phyloP scores from a whole-genome alignment of 2,113 vertebrate genomes.

The Peucedramus taeniatus region DNA sequence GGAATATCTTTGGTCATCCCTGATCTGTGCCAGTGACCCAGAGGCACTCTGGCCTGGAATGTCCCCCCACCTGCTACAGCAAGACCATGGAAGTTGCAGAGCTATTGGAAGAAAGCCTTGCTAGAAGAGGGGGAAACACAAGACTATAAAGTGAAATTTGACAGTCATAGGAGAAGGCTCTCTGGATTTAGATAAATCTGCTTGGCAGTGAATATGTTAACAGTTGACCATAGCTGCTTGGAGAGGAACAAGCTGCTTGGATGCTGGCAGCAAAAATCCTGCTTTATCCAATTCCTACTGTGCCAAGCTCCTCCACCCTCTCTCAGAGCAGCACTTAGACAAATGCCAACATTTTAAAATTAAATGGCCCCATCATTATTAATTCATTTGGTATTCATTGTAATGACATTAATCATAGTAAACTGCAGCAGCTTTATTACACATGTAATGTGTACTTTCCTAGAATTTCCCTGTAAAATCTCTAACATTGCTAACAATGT shows the following conservation, averaged over 20 bases:
- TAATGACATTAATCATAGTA: constrained; percentile 45
- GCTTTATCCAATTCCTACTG: not conserved
- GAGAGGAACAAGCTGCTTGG: constrained; percentile 26
- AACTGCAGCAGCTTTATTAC: constrained; percentile 43
- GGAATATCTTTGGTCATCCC: not conserved
- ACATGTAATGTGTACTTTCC: constrained; percentile 38
- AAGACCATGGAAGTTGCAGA: not conserved
- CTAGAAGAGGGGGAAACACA: not conserved
- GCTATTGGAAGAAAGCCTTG: not conserved
- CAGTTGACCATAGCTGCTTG: constrained; percentile 1
- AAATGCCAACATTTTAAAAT: constrained; percentile 60
- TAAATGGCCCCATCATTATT: constrained; percentile 52
- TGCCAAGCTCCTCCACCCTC: constrained; percentile 40
- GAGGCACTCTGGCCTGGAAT: not conserved
- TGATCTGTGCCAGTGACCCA: not conserved
- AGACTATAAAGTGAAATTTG: not conserved
- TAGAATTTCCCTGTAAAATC: constrained; percentile 38
- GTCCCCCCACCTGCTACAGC: not conserved
- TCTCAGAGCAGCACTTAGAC: constrained; percentile 17
- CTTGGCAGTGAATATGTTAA: constrained; percentile 33
- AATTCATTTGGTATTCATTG: constrained; percentile 58
- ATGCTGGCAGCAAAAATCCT: not conserved
- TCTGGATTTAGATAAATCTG: not conserved
- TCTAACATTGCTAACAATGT: constrained; percentile 14
- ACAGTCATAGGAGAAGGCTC: not conserved